These are phyloP conservation scores for Drosophila quadrilineata DNA, from an alignment of 1,140 invertebrate genomes.

Conservation along the genomic window DNA sequence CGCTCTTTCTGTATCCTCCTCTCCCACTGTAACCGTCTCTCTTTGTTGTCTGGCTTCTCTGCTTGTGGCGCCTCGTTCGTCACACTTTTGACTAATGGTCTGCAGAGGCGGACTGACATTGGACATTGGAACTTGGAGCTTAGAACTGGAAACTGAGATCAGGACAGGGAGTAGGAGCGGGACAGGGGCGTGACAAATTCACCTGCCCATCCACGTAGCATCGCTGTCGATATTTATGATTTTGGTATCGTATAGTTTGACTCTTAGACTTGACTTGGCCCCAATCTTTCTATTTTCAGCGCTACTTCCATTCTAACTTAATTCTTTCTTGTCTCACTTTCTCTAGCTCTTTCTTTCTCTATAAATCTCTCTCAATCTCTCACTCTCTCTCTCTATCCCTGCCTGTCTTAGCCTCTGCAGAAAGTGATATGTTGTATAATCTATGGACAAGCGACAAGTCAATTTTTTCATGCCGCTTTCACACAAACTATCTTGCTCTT, in stretches of 20 bases:
- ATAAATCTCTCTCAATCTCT: not conserved
- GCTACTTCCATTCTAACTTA: no score
- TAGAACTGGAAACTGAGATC: not conserved
- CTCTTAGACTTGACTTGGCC: conserved; percentile 16
- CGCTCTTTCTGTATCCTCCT: not conserved
- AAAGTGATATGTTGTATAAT: conserved; percentile 57
- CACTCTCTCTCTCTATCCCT: conserved; percentile 5
- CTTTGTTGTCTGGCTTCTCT: conserved; percentile 31
- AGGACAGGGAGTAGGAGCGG: not conserved
- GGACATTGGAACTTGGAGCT: no score
- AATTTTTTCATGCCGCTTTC: no score
- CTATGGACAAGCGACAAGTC: conserved; percentile 66
- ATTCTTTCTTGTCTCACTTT: no score
- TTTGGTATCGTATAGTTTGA: conserved; percentile 52
- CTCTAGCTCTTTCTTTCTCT: no score
- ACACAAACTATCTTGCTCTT: no score
- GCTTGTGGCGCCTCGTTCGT: conserved; percentile 47
- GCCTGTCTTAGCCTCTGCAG: no score
- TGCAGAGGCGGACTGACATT: not conserved
- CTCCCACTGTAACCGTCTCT: not conserved
- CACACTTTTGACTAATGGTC: conserved; percentile 72
- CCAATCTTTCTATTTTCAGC: not conserved
- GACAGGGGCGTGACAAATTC: conserved; percentile 59
- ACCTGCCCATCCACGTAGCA: conserved; percentile 44
- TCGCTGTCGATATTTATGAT: conserved; percentile 65